Base-by-base conservation (phyloP, 1,140 invertebrate genomes). In the Lasioglossum albipes region DNA sequence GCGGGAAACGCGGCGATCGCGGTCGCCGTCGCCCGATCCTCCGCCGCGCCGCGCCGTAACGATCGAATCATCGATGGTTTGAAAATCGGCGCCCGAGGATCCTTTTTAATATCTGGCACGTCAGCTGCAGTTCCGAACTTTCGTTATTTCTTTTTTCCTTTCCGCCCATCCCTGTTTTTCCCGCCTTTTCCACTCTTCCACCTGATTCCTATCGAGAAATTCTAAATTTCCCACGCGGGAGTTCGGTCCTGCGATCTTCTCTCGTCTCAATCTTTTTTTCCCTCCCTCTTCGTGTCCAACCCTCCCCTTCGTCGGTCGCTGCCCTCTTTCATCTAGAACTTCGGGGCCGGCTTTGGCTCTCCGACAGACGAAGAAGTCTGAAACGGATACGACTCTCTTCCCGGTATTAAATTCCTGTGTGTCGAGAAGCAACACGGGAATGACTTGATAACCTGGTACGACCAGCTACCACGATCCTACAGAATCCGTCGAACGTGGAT, bases 21-120 rank as follows among this genome's bases (percentile, higher is more conserved):
- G 68, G 16, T 71, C 75, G 42, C 9, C 20, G 31, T 59, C 67
- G 20, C 36, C 36, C 12, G 9, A 49, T 45, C 9, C 9, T 9
- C 45, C 7, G 45, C 45, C 45, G 2, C 13, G 45, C 12, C 13
- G 36, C 2, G 20, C 12, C 36, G 41, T 45, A 72, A 59, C 75
- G 75, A 78, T 31, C 52, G 64, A 72, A 72, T 78, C 72, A 82
- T 77, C 74, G 61, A 83, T 73, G 41, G 45, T 13, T 54, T 42
- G 75, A 71, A 69, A 79, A 85, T 86, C 64, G 65, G 68, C 52
- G 54, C 59, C 31, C 0, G 27, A 41, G 73, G 22, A 83, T 81
- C 57, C 72, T 83, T 83, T 86, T 87, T 87, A 87, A 87, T 87
- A 84, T 86, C 85, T 81, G 75, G n/a, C 75, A 75, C 82, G 82